Evolutionary conservation across 2,113 vertebrate genomes (phyloP).

Genomic region (Neolamprologus kungweensis): DNA sequence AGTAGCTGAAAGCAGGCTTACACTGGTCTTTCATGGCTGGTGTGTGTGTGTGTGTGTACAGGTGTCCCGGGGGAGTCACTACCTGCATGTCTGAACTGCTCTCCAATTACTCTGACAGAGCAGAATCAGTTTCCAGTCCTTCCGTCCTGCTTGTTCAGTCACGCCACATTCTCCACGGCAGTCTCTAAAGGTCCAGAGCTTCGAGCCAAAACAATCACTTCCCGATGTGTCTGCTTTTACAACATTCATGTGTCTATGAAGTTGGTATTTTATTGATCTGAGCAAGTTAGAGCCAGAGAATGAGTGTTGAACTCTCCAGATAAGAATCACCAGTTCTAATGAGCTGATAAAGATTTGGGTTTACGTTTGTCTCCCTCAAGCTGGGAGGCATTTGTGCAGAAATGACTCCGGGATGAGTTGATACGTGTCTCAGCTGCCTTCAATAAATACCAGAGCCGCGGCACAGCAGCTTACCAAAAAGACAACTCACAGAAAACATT

Average conservation of each 20-base stretch:
- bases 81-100: conserved; percentile 45
- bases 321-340: background rate
- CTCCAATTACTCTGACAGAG: conserved; percentile 19
- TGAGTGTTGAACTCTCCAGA: background rate
- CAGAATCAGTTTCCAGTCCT: conserved; percentile 17
- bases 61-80: conserved; percentile 6
- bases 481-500: background rate
- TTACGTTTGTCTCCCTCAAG: background rate
- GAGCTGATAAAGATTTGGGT: background rate
- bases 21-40: conserved; percentile 22
- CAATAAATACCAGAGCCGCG: background rate
- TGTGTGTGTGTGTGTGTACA: background rate
- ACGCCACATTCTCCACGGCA: conserved; percentile 16
- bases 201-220: background rate
- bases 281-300: background rate
- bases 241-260: background rate
- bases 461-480: background rate
- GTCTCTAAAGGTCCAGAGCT: conserved; percentile 11
- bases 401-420: background rate
- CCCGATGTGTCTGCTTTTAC: background rate
- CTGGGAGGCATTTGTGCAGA: background rate
- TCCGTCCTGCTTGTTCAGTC: conserved; percentile 41
- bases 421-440: background rate
- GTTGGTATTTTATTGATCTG: background rate
- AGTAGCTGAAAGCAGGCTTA: conserved; percentile 10